Base-by-base conservation (phyloP, 1,140 invertebrate genomes). In the Orchestia grillus region DNA sequence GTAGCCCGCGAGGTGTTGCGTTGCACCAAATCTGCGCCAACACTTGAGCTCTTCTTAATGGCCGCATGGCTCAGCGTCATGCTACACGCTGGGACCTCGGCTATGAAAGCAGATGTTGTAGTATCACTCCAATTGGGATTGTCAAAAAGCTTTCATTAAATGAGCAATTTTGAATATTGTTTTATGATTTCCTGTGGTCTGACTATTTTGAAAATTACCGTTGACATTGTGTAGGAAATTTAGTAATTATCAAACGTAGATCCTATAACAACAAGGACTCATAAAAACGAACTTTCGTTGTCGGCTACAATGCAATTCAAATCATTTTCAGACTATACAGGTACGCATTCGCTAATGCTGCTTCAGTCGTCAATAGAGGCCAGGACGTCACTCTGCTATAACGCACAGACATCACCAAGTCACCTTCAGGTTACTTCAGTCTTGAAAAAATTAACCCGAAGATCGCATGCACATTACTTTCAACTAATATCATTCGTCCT, bases 11-110 rank as follows among this genome's bases (percentile, higher is more conserved):
- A 42, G 88, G 88, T 90, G 88, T 90, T 36, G 4, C 36, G 41
- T 90, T 90, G 43, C 88, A 90, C n/a, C 88, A 90, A 42, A 42
- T 90, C 88, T 42, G 88, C 88, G 88, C 8, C 6, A 44, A 42
- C 88, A 90, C 88, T 90, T 90, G 88, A 90, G 43, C 28, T 23
- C 42, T 90, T 90, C 88, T 90, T 90, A 42, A 90, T 90, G 88
- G 88, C 88, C 4, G 88, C 43, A 53, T 23, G 43, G 43, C 41
- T 3, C 6, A 90, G 88, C 36, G 36, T 87, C 8, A 87, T 8
- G 47, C 62, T 19, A 28, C 28, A 77, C 15, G 36, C 1, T 15
- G 28, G 36, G 62, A 77, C 11, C 62, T 77, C 62, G 62, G 15
- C 28, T 36, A 36, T 77, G 62, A 77, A 77, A 15, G 62, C 62